These are phyloP conservation scores for Garra rufa DNA, from an alignment of 2,113 vertebrate species.

Conservation along the genomic window DNA sequence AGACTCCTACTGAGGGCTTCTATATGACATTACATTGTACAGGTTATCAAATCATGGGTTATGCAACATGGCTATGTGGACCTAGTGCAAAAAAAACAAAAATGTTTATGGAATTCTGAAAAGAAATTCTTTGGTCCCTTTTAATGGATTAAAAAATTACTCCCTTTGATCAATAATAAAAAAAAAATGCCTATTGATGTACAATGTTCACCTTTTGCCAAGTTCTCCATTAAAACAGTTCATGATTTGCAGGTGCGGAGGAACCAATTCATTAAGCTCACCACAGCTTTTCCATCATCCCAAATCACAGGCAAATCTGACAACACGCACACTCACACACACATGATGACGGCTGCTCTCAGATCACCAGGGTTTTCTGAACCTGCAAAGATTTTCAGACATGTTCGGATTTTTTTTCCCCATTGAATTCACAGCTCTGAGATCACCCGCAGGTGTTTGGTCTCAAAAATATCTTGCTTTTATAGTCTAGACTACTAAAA, in stretches of 20 bases:
- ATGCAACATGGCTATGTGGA: not conserved
- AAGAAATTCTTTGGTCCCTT: constrained; percentile 68
- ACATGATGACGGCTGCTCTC: not conserved
- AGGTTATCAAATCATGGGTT: constrained; percentile 25
- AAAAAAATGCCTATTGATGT: not conserved
- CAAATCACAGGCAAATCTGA: constrained; percentile 34
- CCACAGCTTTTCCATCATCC: constrained; percentile 41
- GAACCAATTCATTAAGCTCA: constrained; percentile 1
- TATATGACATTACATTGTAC: constrained; percentile 20
- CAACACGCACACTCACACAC: not conserved
- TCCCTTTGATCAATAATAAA: constrained; percentile 58
- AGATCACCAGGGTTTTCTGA: not conserved
- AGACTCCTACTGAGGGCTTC: constrained; percentile 38
- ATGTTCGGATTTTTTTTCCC: not conserved
- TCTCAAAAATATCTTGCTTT: constrained; percentile 4
- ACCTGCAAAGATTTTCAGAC: not conserved
- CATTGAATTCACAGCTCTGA: constrained; percentile 6
- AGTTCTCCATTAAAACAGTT: constrained; percentile 1
- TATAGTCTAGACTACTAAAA: not conserved
- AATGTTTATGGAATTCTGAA: constrained; percentile 40
- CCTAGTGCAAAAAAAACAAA: constrained; percentile 4
- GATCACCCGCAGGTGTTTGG: constrained; percentile 7
- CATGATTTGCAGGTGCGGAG: constrained; percentile 36
- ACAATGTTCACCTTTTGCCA: not conserved
- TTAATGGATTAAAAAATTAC: constrained; percentile 68